Conservation (phyloP, 2,888 invertebrate species). For the Seladonia tumulorum region DNA sequence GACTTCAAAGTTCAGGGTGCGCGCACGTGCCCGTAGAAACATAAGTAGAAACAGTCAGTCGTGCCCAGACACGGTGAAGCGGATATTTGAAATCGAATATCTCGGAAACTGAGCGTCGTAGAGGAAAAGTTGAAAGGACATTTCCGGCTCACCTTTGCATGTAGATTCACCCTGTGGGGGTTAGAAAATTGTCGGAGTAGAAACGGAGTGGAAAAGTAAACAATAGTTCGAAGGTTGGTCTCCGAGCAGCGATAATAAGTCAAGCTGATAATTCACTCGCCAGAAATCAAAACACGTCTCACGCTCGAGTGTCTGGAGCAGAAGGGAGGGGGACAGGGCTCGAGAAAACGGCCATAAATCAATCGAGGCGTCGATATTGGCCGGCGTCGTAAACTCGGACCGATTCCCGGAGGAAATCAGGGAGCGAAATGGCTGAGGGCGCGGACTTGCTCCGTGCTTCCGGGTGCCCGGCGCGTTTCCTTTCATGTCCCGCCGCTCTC, state of each 20-base stretch:
- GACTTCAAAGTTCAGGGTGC: not conserved
- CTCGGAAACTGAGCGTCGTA: not conserved
- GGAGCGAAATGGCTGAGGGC: not conserved
- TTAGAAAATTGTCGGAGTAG: not conserved
- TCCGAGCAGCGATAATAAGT: too few species aligned
- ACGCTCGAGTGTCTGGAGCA: not conserved
- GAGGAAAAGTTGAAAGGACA: not conserved
- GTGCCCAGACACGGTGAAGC: not conserved
- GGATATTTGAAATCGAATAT: not conserved
- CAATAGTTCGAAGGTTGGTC: not conserved
- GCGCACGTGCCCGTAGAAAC: not conserved
- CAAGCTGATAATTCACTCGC: not conserved
- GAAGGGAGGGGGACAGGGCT: not conserved
- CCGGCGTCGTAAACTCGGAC: not conserved
- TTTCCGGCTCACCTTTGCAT: not conserved
- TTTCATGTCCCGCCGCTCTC: not conserved
- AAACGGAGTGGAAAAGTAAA: too few species aligned
- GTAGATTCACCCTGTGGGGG: not conserved
- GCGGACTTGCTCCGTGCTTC: not conserved
- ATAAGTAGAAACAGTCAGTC: not conserved
- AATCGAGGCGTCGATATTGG: slow-evolving; percentile 18
- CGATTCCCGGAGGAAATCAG: slow-evolving; percentile 34
- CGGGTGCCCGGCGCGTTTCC: not conserved
- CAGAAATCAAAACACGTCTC: not conserved
- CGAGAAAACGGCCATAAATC: slow-evolving; percentile 20